Percentiles rank a stretch among this genome's conserved stretches.
Conservation (phyloP, 2,888 invertebrate genomes). For the Diogma glabrata region DNA sequence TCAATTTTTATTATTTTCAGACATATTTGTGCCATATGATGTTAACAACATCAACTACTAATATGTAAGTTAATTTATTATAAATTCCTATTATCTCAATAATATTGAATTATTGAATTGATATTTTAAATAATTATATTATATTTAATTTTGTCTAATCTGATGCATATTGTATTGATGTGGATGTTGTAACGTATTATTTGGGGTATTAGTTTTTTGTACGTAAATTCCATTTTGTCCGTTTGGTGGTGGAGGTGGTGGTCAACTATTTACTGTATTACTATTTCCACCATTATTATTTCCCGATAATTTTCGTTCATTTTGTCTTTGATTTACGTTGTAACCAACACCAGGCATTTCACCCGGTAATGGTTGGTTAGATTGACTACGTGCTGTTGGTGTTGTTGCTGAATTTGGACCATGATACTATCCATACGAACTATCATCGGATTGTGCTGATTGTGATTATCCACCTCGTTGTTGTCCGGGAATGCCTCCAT, state of each 20-base stretch:
- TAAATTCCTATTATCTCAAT: too few relatives aligned
- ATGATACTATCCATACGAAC: constrained; percentile 59
- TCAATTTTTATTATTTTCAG: too few relatives aligned
- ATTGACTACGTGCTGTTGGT: constrained; percentile 33
- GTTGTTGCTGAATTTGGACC: constrained; percentile 37
- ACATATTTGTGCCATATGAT: too few relatives aligned
- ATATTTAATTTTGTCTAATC: constrained; percentile 25
- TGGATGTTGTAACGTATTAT: constrained; percentile 18
- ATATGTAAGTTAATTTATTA: too few relatives aligned
- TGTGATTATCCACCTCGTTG: constrained; percentile 36
- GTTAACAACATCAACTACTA: too few relatives aligned
- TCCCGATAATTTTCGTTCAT: constrained; percentile 34
- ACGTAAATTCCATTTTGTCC: not conserved
- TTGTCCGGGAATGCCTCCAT: constrained; percentile 48
- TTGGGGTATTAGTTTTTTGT: constrained; percentile 17
- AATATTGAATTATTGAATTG: too few relatives aligned
- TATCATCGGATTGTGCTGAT: constrained; percentile 53
- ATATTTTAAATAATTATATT: constrained; percentile 7
- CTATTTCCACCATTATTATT: too few relatives aligned
- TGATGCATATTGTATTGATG: constrained; percentile 33
- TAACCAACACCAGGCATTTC: too few relatives aligned
- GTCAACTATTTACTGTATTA: constrained; percentile 9
- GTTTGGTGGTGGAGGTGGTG: not conserved
- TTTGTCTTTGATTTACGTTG: constrained; percentile 21
- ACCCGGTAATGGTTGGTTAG: constrained; percentile 25